These are phyloP conservation scores for Scleropages formosus DNA, from an alignment of 2,797 vertebrate species.

Conservation along the genomic window DNA sequence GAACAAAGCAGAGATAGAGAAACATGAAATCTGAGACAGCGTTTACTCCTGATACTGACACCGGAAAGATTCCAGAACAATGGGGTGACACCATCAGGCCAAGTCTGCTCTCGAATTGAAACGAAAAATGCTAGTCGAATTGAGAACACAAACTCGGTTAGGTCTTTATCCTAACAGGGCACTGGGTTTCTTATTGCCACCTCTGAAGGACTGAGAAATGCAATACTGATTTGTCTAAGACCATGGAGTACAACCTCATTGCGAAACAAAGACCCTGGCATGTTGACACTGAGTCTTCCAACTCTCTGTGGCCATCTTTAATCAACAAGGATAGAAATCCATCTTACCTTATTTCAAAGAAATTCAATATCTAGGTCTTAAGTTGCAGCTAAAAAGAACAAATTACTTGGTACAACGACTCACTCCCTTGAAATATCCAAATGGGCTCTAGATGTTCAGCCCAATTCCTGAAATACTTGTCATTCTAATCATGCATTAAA, in stretches of 20 bases:
- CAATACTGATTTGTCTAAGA: slow-evolving; percentile 37
- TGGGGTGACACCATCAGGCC: too few relatives aligned
- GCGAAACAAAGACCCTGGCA: slow-evolving; percentile 34
- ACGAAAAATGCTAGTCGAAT: too few relatives aligned
- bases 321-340: slow-evolving; percentile 38
- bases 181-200: slow-evolving; percentile 46
- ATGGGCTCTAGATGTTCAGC: slow-evolving; percentile 40
- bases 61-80: too few relatives aligned
- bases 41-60: too few relatives aligned
- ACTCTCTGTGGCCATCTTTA: slow-evolving; percentile 29
- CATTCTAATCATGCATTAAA: slow-evolving; percentile 57
- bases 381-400: slow-evolving; percentile 32
- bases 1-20: too few relatives aligned
- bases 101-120: too few relatives aligned
- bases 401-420: too few relatives aligned
- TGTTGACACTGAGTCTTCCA: slow-evolving; percentile 18
- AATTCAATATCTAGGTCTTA: slow-evolving; percentile 39
- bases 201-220: slow-evolving; percentile 25
- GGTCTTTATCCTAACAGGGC: slow-evolving; percentile 31
- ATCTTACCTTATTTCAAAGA: slow-evolving; percentile 37
- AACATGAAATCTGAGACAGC: too few relatives aligned
- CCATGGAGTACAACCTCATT: slow-evolving; percentile 22
- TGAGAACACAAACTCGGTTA: slow-evolving; percentile 31
- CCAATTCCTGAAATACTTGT: slow-evolving; percentile 57
- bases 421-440: too few relatives aligned